Percentiles rank a stretch among this genome's conserved stretches.
Conservation (phyloP, 2,888 invertebrate species). For the Coenonympha arcania region DNA sequence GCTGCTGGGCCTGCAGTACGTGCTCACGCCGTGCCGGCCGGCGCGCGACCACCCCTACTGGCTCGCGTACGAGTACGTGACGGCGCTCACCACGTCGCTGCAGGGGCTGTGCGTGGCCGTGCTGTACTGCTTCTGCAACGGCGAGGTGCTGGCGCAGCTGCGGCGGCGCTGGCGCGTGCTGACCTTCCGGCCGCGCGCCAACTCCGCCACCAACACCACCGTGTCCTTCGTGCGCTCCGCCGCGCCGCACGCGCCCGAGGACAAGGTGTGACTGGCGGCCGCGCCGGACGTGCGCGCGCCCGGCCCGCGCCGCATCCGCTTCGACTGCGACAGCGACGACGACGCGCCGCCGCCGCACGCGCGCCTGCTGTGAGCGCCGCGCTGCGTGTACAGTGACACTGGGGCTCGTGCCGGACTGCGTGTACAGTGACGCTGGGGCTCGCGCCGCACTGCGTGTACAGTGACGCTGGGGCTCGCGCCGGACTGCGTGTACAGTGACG, state of each 20-base stretch:
- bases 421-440: too few species aligned
- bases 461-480: too few species aligned
- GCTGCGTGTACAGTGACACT: constrained; percentile 19
- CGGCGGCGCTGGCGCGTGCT: constrained; percentile 89
- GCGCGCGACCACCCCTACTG: constrained; percentile 81
- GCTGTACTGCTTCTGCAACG: constrained; percentile 95
- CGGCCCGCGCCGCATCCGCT: constrained; percentile 50
- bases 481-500: too few species aligned
- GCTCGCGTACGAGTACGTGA: constrained; percentile 85
- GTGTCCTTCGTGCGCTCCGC: constrained; percentile 88
- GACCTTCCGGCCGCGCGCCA: constrained; percentile 84
- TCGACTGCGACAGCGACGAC: constrained; percentile 49
- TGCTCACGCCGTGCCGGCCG: constrained; percentile 89
- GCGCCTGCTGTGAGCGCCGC: constrained; percentile 21
- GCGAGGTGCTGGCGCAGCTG: constrained; percentile 92
- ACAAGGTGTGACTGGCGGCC: constrained; percentile 86
- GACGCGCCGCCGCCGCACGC: background rate
- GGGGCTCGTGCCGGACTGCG: constrained; percentile 24
- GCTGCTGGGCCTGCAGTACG: constrained; percentile 90
- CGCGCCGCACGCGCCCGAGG: constrained; percentile 79
- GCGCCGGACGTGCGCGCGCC: constrained; percentile 32
- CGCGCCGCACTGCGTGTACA: background rate
- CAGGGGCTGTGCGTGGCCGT: constrained; percentile 94
- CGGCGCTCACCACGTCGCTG: constrained; percentile 90
- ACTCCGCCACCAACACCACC: constrained; percentile 89